Base-by-base conservation (phyloP, 2,113 vertebrate species). In the Caranx ignobilis region DNA sequence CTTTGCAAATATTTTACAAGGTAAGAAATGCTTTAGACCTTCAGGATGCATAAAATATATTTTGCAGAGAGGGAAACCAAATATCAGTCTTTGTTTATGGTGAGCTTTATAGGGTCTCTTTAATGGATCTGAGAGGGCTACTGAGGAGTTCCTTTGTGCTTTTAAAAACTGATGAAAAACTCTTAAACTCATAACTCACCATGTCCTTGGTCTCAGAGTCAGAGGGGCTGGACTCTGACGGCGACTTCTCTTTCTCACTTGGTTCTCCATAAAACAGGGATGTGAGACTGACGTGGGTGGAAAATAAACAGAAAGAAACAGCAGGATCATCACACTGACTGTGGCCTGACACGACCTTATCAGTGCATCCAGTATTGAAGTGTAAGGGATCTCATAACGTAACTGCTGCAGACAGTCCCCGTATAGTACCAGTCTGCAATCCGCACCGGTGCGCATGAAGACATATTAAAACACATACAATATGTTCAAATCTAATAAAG, bases 251-350 rank as follows among this genome's bases (percentile, higher is more conserved):
- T 79, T 98, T 99, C 91, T 99, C 97, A 0, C 96, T 98, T 50
- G 96, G 96, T 87, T 99, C 98, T 81, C 98, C 98, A 0, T 98
- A 98, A 93, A 99, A 98, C 83, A 99, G 94, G 0, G 98, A 99
- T 0, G 97, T 97, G 86, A 99, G 89, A 89, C 98, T 99, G 91
- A 34, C 39, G 71, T 11, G 48, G 37, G n/a, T 61, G 75, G 39
- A 71, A 4, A 56, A 75, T 0, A 79, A 6, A 69, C 39, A 74
- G 26, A 68, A 39, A 75, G 10, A 62, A 57, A 80, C 3, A 73
- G 1, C 52, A 50, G 41, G 15, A 62, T 75, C 13, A 52, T 64
- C 21, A 64, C 21, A 68, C 6, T 50, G 43, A 77, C 31, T 1
- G 2, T 47, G 35, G 57, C n/a, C 4, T 64, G 63, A 71, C 11